Conservation (phyloP, 1,140 invertebrate genomes). For the Lethrus apterus region DNA sequence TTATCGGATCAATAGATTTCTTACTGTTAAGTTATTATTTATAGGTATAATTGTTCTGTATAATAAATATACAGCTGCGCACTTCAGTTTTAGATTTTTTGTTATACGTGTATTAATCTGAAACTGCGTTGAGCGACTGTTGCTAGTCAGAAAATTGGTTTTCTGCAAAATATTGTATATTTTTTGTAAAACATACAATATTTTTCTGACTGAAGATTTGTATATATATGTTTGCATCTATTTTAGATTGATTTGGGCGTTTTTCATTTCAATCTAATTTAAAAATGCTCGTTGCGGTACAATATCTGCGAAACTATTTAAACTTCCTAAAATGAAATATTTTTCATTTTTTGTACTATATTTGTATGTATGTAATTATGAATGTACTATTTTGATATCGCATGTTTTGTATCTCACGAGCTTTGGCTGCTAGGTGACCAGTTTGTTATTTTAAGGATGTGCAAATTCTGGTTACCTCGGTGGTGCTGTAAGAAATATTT, state of each 20-base stretch:
- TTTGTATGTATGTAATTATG: constrained; percentile 14
- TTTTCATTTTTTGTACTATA: constrained; percentile 11
- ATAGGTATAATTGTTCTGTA: constrained; percentile 35
- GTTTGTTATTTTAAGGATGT: constrained; percentile 20
- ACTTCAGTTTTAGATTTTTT: constrained; percentile 30
- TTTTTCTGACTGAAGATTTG: constrained; percentile 32
- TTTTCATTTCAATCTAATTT: constrained; percentile 8
- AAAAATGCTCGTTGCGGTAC: constrained; percentile 14
- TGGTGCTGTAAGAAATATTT: constrained; percentile 15
- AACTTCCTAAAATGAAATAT: constrained; percentile 7
- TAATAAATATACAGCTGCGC: constrained; percentile 34
- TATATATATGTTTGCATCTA: constrained; percentile 17
- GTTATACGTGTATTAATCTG: constrained; percentile 23
- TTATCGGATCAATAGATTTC: constrained; percentile 24
- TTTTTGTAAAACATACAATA: constrained; percentile 33
- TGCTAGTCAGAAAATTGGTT: constrained; percentile 26
- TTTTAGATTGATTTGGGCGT: too few species aligned
- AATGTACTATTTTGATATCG: constrained; percentile 11
- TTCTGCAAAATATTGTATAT: constrained; percentile 33
- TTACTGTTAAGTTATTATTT: constrained; percentile 31
- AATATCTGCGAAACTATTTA: constrained; percentile 14
- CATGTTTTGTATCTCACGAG: constrained; percentile 3
- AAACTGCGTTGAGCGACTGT: constrained; percentile 32
- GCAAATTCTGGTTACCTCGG: constrained; percentile 19
- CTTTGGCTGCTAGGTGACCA: constrained; percentile 17